These are phyloP conservation scores for Hypocryptadius cinnamomeus DNA, from an alignment of 2,113 vertebrate species.

Conservation along the genomic window DNA sequence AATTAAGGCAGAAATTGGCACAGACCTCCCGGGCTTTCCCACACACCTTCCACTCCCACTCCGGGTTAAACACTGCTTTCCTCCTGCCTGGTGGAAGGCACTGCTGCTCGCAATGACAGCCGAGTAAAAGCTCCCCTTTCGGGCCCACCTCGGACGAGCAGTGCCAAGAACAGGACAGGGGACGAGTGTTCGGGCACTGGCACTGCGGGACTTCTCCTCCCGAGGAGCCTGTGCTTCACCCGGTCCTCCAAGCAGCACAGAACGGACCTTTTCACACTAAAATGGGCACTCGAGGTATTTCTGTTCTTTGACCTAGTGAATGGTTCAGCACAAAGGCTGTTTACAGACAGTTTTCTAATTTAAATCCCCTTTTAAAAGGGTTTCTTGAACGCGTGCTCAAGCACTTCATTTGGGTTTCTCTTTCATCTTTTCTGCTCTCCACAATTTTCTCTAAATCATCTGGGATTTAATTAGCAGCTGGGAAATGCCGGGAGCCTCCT, in stretches of 20 bases:
- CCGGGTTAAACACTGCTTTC: background rate
- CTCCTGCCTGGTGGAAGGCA: background rate
- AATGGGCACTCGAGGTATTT: background rate
- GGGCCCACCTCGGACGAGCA: background rate
- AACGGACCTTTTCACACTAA: background rate
- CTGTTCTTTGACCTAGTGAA: background rate
- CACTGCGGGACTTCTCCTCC: background rate
- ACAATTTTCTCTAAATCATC: background rate
- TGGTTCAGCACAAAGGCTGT: background rate
- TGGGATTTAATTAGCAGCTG: constrained; percentile 48
- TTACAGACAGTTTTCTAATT: background rate
- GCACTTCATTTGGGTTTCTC: background rate
- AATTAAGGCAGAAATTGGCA: background rate
- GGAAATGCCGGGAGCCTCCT: background rate
- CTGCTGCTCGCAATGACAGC: background rate
- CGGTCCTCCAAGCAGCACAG: background rate
- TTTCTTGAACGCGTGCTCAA: background rate
- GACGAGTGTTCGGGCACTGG: background rate
- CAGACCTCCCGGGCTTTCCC: background rate
- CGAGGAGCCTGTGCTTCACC: rapidly evolving
- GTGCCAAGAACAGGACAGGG: background rate
- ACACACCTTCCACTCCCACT: background rate
- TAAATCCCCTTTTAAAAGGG: background rate
- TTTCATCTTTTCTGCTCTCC: constrained; percentile 32
- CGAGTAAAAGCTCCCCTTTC: background rate